Evolutionary conservation across 1,140 invertebrate species (phyloP).

Genomic region (Drosophila watanabei): DNA sequence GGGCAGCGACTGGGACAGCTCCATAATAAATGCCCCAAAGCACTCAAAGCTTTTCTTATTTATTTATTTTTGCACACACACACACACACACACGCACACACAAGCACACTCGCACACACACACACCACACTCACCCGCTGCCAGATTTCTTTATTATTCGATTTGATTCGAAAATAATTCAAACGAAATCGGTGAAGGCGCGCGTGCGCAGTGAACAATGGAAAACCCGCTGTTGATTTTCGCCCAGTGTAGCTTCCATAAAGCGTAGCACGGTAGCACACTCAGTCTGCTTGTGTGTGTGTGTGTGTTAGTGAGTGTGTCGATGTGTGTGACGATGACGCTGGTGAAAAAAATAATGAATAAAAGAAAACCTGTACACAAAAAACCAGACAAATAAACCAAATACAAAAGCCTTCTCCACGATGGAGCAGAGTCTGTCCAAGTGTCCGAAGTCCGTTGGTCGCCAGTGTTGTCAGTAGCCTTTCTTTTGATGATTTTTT

Average conservation of each 20-base stretch:
- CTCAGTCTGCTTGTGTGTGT: constrained; percentile 35
- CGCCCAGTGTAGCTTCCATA: constrained; percentile 57
- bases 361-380: constrained; percentile 83
- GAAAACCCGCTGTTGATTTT: constrained; percentile 41
- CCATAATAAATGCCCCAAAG: constrained; percentile 62
- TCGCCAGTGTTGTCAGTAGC: constrained; percentile 7
- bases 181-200: constrained; percentile 21
- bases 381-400: constrained; percentile 66
- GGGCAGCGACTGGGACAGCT: constrained; percentile 45
- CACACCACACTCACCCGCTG: constrained; percentile 4
- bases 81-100: constrained; percentile 9
- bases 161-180: constrained; percentile 58
- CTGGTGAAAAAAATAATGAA: constrained; percentile 82
- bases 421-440: constrained; percentile 9
- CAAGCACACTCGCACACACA: constrained; percentile 2
- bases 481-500: neutral
- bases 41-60: constrained; percentile 65
- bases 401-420: constrained; percentile 74
- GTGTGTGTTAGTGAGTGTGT: constrained; percentile 23
- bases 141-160: constrained; percentile 62
- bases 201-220: constrained; percentile 56
- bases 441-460: constrained; percentile 17
- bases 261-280: constrained; percentile 77
- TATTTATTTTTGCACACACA: constrained; percentile 49
- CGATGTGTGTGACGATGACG: constrained; percentile 65